Percentiles rank a stretch among this genome's conserved stretches.
Conservation (phyloP, 2,888 invertebrate species). For the Mayetiola destructor region DNA sequence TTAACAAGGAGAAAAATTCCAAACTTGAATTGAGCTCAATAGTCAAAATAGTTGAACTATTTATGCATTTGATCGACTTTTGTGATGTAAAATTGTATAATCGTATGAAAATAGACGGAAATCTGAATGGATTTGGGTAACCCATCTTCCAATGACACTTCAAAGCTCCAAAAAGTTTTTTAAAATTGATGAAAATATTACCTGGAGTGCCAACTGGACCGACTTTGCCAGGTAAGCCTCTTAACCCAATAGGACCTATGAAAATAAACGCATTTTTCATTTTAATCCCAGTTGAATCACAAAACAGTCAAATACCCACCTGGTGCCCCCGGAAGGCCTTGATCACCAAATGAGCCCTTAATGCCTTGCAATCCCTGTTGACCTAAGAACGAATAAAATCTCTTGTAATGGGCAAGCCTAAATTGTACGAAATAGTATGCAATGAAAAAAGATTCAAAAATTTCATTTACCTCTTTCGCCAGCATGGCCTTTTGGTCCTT, state of each 20-base stretch:
- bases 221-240: slow-evolving; percentile 45
- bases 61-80: too few relatives aligned
- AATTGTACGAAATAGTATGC: too few relatives aligned
- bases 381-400: background rate
- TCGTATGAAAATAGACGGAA: too few relatives aligned
- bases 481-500: slow-evolving; percentile 59
- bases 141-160: too few relatives aligned
- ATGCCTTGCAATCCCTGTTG: slow-evolving; percentile 45
- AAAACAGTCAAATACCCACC: background rate
- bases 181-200: background rate
- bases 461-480: slow-evolving; percentile 48
- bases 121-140: too few relatives aligned
- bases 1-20: background rate
- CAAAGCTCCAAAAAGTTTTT: background rate
- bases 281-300: background rate
- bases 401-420: too few relatives aligned
- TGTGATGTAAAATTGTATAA: too few relatives aligned
- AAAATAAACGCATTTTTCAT: background rate
- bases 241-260: slow-evolving; percentile 44
- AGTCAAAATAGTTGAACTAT: too few relatives aligned
- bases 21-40: too few relatives aligned
- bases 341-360: slow-evolving; percentile 52
- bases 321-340: slow-evolving; percentile 54
- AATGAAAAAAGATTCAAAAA: background rate
- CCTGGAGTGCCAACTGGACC: slow-evolving; percentile 46